Conservation (phyloP, 1,140 invertebrate species). For the Spodoptera frugiperda region DNA sequence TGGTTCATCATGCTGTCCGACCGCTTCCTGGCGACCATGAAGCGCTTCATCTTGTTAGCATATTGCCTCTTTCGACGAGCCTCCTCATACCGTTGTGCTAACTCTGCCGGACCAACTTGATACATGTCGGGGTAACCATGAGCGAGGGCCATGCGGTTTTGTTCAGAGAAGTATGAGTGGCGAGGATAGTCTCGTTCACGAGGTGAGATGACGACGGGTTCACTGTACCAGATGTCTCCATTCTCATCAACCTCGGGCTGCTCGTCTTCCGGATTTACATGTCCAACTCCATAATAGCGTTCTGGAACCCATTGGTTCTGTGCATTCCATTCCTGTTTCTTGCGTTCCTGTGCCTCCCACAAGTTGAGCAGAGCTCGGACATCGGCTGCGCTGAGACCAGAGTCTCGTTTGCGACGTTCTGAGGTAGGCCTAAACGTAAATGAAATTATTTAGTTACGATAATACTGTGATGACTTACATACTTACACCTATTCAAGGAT, state of each 20-base stretch:
- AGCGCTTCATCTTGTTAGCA: slow-evolving; percentile 82
- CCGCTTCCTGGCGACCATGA: slow-evolving; percentile 85
- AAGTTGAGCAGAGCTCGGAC: slow-evolving; percentile 81
- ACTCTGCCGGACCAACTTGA: slow-evolving; percentile 75
- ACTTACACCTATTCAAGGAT: slow-evolving; percentile 35
- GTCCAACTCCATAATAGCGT: slow-evolving; percentile 70
- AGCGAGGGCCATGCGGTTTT: slow-evolving; percentile 76
- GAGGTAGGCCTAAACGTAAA: slow-evolving; percentile 70
- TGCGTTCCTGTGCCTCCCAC: slow-evolving; percentile 84
- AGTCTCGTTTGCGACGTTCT: slow-evolving; percentile 82
- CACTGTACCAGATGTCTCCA: slow-evolving; percentile 82
- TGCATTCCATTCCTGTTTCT: slow-evolving; percentile 81
- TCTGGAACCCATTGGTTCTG: slow-evolving; percentile 78
- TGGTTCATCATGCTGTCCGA: slow-evolving; percentile 73
- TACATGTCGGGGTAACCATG: slow-evolving; percentile 77
- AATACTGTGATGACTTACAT: slow-evolving; percentile 22
- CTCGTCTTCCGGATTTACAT: slow-evolving; percentile 74
- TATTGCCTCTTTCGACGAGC: slow-evolving; percentile 84
- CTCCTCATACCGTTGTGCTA: slow-evolving; percentile 79
- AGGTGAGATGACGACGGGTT: slow-evolving; percentile 75
- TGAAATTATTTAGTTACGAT: slow-evolving; percentile 42
- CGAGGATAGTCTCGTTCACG: slow-evolving; percentile 77
- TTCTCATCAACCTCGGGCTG: slow-evolving; percentile 79
- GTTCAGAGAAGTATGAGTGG: slow-evolving; percentile 81
- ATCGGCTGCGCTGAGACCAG: slow-evolving; percentile 83